Percentiles rank a stretch among this genome's conserved stretches.
Conservation (phyloP, 2,797 vertebrate species). For the Echeneis naucrates region DNA sequence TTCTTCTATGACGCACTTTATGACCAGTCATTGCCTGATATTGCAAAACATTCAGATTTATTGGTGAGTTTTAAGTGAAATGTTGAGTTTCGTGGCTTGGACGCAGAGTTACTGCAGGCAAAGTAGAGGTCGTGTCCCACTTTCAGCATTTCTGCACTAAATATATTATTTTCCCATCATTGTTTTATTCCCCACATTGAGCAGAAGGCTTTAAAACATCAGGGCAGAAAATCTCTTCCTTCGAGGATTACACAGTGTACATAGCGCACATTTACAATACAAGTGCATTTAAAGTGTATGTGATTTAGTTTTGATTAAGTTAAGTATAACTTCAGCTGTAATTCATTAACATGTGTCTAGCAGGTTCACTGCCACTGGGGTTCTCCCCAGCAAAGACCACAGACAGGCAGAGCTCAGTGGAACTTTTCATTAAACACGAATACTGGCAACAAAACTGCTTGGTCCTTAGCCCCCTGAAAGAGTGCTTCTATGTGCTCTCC, state of each 20-base stretch:
- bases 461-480: too few species aligned
- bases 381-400: too few species aligned
- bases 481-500: too few species aligned
- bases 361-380: too few species aligned
- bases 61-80: constrained; percentile 36
- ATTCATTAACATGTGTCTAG: too few species aligned
- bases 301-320: too few species aligned
- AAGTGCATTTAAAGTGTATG: neutral
- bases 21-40: constrained; percentile 23
- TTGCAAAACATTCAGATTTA: constrained; percentile 32
- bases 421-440: too few species aligned
- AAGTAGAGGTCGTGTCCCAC: constrained; percentile 5
- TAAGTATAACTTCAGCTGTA: too few species aligned
- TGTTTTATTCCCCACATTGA: neutral
- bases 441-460: too few species aligned
- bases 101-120: neutral
- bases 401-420: too few species aligned
- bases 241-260: neutral
- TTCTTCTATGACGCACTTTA: constrained; percentile 42
- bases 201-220: neutral
- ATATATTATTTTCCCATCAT: neutral
- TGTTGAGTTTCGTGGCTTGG: constrained; percentile 13
- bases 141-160: neutral
- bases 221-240: neutral
- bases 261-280: too few species aligned